These are phyloP conservation scores for Brachypodius melanocephalos DNA, from an alignment of 2,113 vertebrate species.

Conservation along the genomic window DNA sequence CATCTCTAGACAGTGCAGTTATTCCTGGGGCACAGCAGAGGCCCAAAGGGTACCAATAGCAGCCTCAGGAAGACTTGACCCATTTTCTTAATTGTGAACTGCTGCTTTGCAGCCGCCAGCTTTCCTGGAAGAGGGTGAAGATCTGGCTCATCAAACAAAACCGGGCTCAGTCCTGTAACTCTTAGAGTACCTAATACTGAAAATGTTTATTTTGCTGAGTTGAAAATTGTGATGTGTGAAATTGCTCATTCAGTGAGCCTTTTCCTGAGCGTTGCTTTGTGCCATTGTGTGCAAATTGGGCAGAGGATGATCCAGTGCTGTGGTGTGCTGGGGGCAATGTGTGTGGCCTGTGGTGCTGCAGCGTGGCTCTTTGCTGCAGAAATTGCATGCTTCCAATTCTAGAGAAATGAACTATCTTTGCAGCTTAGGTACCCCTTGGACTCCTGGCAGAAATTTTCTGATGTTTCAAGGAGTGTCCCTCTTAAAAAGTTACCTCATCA, in stretches of 20 bases:
- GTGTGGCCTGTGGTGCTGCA: not conserved
- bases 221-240: not conserved
- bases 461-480: not conserved
- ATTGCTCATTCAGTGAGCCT: not conserved
- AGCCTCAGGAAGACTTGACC: not conserved
- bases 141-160: not conserved
- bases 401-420: not conserved
- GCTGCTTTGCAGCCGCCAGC: not conserved
- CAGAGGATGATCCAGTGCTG: accelerated
- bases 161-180: not conserved
- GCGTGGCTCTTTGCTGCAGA: not conserved
- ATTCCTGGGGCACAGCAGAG: not conserved
- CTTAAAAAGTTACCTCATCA: not conserved
- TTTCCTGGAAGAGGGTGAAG: not conserved
- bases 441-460: not conserved
- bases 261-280: not conserved
- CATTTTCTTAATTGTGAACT: not conserved
- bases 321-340: not conserved
- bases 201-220: not conserved
- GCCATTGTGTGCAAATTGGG: not conserved
- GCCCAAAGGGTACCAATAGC: not conserved
- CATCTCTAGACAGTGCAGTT: not conserved
- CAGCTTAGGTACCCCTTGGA: not conserved
- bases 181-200: not conserved
- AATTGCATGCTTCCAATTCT: not conserved